phyloP scores from a whole-genome alignment of 1,140 invertebrate genomes.

The Mya arenaria region DNA sequence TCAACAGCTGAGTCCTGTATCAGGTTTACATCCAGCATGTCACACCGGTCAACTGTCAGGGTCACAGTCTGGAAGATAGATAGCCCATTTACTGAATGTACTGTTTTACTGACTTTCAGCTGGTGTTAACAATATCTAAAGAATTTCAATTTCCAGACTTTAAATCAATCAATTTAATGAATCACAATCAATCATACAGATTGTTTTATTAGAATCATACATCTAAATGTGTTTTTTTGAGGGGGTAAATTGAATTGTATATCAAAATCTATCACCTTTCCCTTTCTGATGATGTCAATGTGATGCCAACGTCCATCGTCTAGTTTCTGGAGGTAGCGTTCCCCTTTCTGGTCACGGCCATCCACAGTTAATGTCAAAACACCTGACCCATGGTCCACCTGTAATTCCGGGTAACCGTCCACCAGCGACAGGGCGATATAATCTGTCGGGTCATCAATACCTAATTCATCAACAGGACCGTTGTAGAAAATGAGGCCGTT shows the following conservation, averaged over 20 bases:
- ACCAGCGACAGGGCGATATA: constrained; percentile 97
- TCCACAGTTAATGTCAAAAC: constrained; percentile 94
- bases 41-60: constrained; percentile 96
- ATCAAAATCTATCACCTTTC: no score
- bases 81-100: no score
- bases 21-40: constrained; percentile 89
- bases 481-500: constrained; percentile 98
- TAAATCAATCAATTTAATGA: no score
- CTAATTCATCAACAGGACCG: constrained; percentile 91
- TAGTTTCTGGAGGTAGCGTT: constrained; percentile 86
- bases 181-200: no score
- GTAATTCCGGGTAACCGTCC: constrained; percentile 92
- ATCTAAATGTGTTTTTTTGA: no score
- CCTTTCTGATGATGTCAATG: constrained; percentile 97
- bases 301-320: constrained; percentile 98
- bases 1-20: constrained; percentile 85
- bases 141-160: no score
- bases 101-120: no score
- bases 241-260: no score
- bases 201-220: no score
- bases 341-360: constrained; percentile 62
- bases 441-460: constrained; percentile 83
- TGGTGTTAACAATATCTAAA: no score
- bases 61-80: constrained; percentile 65
- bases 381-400: constrained; percentile 97